Percentiles rank a stretch among this genome's conserved stretches.
Evolutionary conservation across 2,888 invertebrate species (phyloP).

Genomic region (Amphipoea lucens): DNA sequence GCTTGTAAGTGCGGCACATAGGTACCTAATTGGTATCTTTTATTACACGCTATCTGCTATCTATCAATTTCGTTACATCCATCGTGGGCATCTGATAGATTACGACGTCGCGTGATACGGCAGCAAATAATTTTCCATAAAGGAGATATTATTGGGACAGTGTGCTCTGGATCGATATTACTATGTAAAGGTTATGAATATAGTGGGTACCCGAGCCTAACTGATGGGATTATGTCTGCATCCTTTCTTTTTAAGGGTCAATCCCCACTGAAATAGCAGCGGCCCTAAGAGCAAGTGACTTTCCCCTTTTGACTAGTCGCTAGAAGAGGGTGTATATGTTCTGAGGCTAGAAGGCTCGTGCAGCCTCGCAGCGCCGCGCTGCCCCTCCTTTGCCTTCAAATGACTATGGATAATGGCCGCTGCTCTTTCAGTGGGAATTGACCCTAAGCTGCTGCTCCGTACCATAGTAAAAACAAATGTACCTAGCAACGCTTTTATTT

Average conservation of each 20-base stretch:
- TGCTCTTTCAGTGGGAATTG: too few species aligned
- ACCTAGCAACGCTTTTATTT: conserved; percentile 1
- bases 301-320: too few species aligned
- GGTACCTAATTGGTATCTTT: conserved; percentile 13
- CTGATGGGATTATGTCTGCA: conserved; percentile 14
- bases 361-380: too few species aligned
- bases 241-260: background rate
- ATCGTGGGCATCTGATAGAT: conserved; percentile 29
- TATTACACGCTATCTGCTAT: conserved; percentile 15
- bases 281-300: too few species aligned
- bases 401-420: too few species aligned
- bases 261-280: too few species aligned
- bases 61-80: conserved; percentile 40
- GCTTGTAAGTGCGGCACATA: background rate
- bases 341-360: too few species aligned
- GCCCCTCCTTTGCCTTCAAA: too few species aligned
- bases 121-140: background rate
- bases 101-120: conserved; percentile 17
- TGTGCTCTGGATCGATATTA: background rate
- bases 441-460: background rate
- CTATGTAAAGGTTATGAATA: background rate
- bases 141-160: background rate
- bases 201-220: background rate
- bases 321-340: too few species aligned
- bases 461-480: background rate